phyloP scores from a whole-genome alignment of 2,113 vertebrate genomes.

The Phainopepla nitens region DNA sequence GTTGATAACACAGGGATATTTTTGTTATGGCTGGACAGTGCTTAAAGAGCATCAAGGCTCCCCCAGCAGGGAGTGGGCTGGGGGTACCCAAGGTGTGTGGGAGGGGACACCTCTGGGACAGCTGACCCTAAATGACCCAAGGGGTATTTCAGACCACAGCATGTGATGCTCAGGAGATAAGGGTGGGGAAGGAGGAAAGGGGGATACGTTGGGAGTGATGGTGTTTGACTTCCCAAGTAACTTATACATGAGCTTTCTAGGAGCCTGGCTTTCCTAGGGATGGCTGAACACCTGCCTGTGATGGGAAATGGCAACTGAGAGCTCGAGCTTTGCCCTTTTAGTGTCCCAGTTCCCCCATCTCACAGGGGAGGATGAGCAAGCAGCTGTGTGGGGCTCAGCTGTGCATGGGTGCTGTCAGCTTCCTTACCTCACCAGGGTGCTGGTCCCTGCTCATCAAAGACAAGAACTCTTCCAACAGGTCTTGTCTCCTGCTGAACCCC shows the following conservation, averaged over 20 bases:
- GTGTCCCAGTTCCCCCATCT: neutral
- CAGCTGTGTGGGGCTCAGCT: rapidly evolving
- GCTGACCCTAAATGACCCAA: neutral
- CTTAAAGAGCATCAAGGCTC: neutral
- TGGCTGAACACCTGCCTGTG: neutral
- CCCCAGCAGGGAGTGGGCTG: rapidly evolving
- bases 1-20: neutral
- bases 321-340: neutral
- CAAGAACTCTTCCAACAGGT: conserved; percentile 81
- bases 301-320: neutral
- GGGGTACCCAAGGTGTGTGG: neutral
- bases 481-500: conserved; percentile 66
- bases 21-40: neutral
- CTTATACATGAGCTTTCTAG: rapidly evolving
- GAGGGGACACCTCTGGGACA: neutral
- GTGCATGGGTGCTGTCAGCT: neutral
- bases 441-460: conserved; percentile 86
- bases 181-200: neutral
- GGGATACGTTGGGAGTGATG: neutral
- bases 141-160: neutral
- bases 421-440: conserved; percentile 82
- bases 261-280: neutral
- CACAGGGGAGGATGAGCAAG: rapidly evolving
- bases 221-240: neutral
- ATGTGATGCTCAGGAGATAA: rapidly evolving